Evolutionary conservation across 2,888 invertebrate genomes (phyloP).

Genomic region (Lamellibrachia satsuma): DNA sequence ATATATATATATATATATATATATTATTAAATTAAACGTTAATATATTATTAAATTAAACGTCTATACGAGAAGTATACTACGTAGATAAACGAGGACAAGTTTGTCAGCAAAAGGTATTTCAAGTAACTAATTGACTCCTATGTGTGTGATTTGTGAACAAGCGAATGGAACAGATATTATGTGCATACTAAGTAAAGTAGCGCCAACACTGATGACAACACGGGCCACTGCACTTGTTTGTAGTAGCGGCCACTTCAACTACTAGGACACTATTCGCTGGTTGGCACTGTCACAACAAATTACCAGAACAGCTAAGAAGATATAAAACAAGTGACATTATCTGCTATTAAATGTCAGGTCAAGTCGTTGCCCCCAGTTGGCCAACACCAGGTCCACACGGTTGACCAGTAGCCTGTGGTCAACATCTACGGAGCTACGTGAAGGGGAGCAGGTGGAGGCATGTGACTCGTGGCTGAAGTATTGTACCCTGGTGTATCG

Average conservation of each 20-base stretch:
- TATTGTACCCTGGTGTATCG: no score
- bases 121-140: background rate
- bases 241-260: background rate
- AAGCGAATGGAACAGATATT: background rate
- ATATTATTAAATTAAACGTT: no score
- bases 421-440: no score
- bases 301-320: background rate
- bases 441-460: no score
- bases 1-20: no score
- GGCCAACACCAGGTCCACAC: no score
- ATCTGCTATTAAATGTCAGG: background rate
- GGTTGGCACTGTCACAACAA: background rate
- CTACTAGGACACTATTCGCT: background rate
- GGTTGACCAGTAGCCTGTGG: no score
- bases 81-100: background rate
- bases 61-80: background rate
- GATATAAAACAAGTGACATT: background rate
- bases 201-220: background rate
- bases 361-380: background rate
- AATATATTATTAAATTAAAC: no score
- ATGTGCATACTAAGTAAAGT: background rate
- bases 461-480: no score
- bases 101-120: background rate
- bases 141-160: background rate
- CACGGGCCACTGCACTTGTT: background rate